Base-by-base conservation (phyloP, 1,140 invertebrate genomes). In the Ditylenchus dipsaci region DNA sequence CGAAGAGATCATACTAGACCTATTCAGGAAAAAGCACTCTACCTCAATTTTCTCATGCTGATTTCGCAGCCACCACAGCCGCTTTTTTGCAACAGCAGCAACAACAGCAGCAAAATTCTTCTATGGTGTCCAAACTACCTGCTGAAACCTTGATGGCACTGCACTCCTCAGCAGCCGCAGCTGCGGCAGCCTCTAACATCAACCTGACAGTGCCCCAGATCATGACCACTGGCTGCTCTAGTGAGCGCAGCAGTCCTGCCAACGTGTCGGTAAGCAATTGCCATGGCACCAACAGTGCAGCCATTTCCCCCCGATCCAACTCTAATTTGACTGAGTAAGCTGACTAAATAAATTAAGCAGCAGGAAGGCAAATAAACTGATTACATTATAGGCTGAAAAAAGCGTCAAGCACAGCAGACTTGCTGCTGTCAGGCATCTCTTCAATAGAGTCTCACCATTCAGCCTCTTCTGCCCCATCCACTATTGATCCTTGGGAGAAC, bases 381-480 rank as follows among this genome's bases (percentile, higher is more conserved):
- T 38, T 45, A 45, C n/a, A 45, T 45, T 53, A 21, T 53, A 70
- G 68, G 27, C 38, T 71, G 57, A 73, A 71, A 9, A 71, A 71
- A 59, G 27, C 71, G 11, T 45, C 63, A n/a, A 74, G 71, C 53
- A 67, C 26, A 27, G 45, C 8, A 9, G 60, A 38, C 27, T 33
- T 74, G 47, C 33, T 64, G 69, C 21, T 43, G 5, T 21, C n/a
- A 8, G 27, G 59, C n/a, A 30, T 30, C n/a, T n/a, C 59, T 8
- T 19, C 19, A 21, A 61, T 61, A 3, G 59, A 61, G 59, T 61
- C 59, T n/a, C 38, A 61, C 59, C 27, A 61, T 29, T 61, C 59
- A 19, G 27, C 38, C 38, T 26, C 19, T 13, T 61, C 59, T 5
- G 59, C 38, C 13, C 59, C 59, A 8, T 65, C 38, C 23, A 56